A percentile compares a stretch with the other conserved stretches of the same genome.
Conservation (phyloP, 2,797 vertebrate genomes). For the Psittacula echo region DNA sequence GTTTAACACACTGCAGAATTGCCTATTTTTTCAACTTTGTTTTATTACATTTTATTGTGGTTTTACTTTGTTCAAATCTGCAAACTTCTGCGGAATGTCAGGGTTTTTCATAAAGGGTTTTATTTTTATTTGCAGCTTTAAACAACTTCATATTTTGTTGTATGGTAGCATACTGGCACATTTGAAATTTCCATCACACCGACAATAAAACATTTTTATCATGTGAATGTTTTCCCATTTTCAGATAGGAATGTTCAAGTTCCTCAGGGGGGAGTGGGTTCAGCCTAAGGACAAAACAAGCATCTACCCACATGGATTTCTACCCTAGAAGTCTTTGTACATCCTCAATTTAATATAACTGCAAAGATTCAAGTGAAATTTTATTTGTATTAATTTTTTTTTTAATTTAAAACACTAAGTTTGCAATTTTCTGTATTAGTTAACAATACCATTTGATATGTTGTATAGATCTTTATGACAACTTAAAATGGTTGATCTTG, state of each 20-base stretch:
- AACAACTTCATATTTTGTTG: background rate
- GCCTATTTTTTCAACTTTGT: background rate
- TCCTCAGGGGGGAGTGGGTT: background rate
- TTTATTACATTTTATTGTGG: background rate
- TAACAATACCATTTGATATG: background rate
- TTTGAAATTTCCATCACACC: background rate
- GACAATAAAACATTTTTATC: background rate
- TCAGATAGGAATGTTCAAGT: background rate
- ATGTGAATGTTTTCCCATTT: background rate
- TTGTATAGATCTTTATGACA: background rate
- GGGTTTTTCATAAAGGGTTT: background rate
- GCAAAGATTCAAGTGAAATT: background rate
- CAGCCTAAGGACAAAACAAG: background rate
- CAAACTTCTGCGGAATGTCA: background rate
- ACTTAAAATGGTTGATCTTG: background rate
- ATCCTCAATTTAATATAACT: background rate
- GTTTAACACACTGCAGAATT: background rate
- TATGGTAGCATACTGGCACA: background rate
- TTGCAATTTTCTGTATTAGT: background rate
- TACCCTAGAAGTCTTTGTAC: background rate
- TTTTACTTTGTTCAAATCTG: background rate
- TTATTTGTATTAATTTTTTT: background rate
- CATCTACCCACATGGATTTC: background rate
- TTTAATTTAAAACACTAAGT: background rate
- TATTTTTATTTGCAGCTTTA: background rate